These are phyloP conservation scores for Sphecodes monilicornis DNA, from an alignment of 2,888 invertebrate species.

Conservation along the genomic window DNA sequence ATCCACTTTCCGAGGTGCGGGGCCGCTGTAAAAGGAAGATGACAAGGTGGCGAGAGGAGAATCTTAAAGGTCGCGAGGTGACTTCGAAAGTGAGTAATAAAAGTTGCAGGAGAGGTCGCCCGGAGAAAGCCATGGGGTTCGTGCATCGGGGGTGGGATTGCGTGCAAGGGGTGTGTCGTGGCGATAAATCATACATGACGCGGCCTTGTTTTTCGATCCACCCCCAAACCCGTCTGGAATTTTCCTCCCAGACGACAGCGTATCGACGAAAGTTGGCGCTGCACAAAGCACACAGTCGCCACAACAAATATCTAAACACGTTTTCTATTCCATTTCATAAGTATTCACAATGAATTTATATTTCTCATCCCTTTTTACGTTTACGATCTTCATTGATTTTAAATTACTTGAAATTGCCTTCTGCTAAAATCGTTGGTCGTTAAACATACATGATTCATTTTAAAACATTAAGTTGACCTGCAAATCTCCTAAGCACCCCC, in stretches of 20 bases:
- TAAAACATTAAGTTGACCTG: too few relatives aligned
- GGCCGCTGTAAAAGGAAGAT: conserved; percentile 20
- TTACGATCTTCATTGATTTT: too few relatives aligned
- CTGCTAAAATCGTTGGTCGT: too few relatives aligned
- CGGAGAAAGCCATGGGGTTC: conserved; percentile 29
- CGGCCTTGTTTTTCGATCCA: conserved; percentile 61
- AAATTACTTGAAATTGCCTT: too few relatives aligned
- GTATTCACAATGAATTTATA: too few relatives aligned
- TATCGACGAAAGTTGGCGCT: conserved; percentile 13
- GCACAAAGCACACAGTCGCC: too few relatives aligned
- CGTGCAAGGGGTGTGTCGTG: conserved; percentile 35
- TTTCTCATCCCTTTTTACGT: too few relatives aligned
- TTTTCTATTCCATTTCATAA: too few relatives aligned
- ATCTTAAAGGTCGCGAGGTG: conserved; percentile 69
- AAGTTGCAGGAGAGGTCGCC: conserved; percentile 63
- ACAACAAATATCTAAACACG: too few relatives aligned
- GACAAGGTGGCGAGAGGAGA: conserved; percentile 41
- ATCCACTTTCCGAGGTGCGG: conserved; percentile 33
- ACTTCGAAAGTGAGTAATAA: conserved; percentile 72
- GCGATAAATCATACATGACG: conserved; percentile 69
- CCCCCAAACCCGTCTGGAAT: background rate
- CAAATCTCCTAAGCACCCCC: too few relatives aligned
- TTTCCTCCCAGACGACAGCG: conserved; percentile 33
- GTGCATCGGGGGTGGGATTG: background rate
- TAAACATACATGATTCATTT: too few relatives aligned